Evolutionary conservation across 1,140 invertebrate genomes (phyloP).

Genomic region (Lucilia cuprina): DNA sequence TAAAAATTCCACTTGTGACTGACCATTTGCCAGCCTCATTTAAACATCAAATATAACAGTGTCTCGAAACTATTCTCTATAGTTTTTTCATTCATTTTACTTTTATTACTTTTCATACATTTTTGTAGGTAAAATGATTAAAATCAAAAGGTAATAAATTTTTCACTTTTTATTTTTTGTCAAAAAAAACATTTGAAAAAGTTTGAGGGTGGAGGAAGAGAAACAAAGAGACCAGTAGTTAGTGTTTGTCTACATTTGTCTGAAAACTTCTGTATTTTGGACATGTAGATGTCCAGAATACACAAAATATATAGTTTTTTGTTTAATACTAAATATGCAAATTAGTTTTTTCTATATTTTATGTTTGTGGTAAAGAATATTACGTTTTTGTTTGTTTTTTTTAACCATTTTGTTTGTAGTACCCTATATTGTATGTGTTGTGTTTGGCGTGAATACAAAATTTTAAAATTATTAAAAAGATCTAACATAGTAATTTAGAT

Average conservation of each 20-base stretch:
- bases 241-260: neutral
- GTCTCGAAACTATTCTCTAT: neutral
- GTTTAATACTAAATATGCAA: constrained; percentile 32
- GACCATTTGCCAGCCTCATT: neutral
- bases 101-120: constrained; percentile 26
- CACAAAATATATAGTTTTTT: neutral
- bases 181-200: neutral
- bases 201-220: neutral
- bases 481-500: too few relatives aligned
- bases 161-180: constrained; percentile 28
- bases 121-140: constrained; percentile 25
- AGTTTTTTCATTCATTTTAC: neutral
- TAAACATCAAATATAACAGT: neutral
- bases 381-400: neutral
- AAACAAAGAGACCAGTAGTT: too few relatives aligned
- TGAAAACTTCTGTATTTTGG: neutral
- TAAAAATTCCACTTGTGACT: neutral
- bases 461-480: too few relatives aligned
- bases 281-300: neutral
- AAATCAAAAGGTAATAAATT: constrained; percentile 34
- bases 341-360: constrained; percentile 28
- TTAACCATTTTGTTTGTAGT: neutral
- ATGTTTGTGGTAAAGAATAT: neutral
- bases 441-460: too few relatives aligned
- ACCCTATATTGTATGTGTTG: neutral